Conservation (phyloP, 1,140 invertebrate species). For the Prorops nasuta region DNA sequence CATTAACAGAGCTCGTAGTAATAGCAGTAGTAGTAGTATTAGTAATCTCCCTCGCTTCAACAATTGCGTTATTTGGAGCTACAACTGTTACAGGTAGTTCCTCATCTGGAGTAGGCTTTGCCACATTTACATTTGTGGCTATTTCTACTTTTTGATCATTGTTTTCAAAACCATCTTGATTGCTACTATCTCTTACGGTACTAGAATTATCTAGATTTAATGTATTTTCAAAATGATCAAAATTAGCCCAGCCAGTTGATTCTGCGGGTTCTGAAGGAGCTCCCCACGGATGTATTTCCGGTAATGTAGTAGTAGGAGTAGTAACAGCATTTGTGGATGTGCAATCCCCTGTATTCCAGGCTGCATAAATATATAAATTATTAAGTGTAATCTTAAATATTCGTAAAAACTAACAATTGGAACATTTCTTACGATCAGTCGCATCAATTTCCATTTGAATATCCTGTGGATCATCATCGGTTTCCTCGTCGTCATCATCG, state of each 20-base stretch:
- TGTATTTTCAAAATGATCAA: slow-evolving; percentile 44
- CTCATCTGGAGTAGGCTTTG: too few relatives aligned
- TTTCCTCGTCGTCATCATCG: slow-evolving; percentile 54
- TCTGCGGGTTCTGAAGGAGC: slow-evolving; percentile 31
- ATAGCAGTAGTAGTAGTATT: too few relatives aligned
- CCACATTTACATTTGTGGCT: too few relatives aligned
- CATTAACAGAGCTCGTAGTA: too few relatives aligned
- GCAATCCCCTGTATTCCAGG: slow-evolving; percentile 34
- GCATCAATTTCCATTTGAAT: slow-evolving; percentile 56
- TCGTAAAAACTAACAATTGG: background rate
- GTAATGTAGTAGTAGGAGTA: slow-evolving; percentile 21
- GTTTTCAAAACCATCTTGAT: too few relatives aligned
- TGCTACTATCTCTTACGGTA: slow-evolving; percentile 21
- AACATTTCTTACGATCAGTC: slow-evolving; percentile 47
- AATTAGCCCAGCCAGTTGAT: slow-evolving; percentile 49
- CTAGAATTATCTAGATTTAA: slow-evolving; percentile 23
- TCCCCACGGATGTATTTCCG: slow-evolving; percentile 44
- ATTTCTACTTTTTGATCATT: too few relatives aligned
- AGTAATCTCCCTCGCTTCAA: too few relatives aligned
- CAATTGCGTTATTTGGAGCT: too few relatives aligned
- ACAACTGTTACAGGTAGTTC: too few relatives aligned
- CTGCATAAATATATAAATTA: slow-evolving; percentile 23
- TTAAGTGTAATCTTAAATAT: too few relatives aligned
- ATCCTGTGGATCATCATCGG: slow-evolving; percentile 44
- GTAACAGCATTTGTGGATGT: slow-evolving; percentile 22